Evolutionary conservation across 1,140 invertebrate species (phyloP), one percentile per base, ranked within the genome.

Genomic region (Brachionus rotundiformis): DNA sequence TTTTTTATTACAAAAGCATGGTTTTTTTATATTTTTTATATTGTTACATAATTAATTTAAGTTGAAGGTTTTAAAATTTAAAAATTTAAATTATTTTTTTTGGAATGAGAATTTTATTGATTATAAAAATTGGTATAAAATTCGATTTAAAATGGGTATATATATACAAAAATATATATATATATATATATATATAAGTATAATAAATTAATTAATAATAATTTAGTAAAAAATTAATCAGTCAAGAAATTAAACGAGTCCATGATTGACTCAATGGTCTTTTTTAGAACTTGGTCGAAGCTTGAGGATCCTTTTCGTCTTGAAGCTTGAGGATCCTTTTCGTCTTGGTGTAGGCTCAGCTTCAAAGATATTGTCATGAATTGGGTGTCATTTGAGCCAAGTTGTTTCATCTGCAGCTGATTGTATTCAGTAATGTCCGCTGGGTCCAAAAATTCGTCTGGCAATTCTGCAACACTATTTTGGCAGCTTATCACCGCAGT

Each of bases 21-120:
- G 61, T 65, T 65, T 65, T 65, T 65, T 65, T 31, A 65, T 65
- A 31, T 65, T n/a, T n/a, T n/a, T 65, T 65, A 65, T 13, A 65
- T 29, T 54, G 47, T 54, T 54, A 54, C 47, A 54, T 54, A 54
- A 54, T 54, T 54, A 23, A 19, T 54, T 54, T 2, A 8, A 54
- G 47, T 54, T 54, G 47, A 54, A 54, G 47, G 47, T 54, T 54
- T 54, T 54, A 19, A 54, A 54, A 54, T 54, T 16, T 4, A 49
- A 49, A 54, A 54, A 23, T 54, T 54, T 54, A 19, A 54, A 19
- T 54, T 54, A 19, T 54, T 49, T 23, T 39, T 39, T 39, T 39
- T 39, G 1, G 3, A 36, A 36, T 5, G 7, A 25, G 23, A 54
- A 54, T 54, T 54, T 54, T 16, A n/a, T 49, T 49, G 10, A 41